Base-by-base conservation (phyloP, 2,888 invertebrate genomes). In the Deladenus siricidicola region DNA sequence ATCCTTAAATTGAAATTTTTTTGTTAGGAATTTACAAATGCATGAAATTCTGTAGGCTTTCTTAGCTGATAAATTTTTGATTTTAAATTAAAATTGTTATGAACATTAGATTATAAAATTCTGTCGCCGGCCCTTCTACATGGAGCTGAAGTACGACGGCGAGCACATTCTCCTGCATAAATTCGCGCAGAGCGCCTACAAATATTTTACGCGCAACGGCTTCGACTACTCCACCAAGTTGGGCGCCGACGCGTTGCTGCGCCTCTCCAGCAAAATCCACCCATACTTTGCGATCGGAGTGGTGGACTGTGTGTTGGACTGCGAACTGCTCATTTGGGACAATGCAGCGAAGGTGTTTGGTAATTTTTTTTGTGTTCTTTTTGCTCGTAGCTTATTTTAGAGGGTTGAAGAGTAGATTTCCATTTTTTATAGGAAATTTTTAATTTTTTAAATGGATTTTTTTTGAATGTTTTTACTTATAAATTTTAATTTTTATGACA, bases 71-170 rank as follows among this genome's bases (percentile, higher is more conserved):
- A n/a, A n/a, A n/a, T n/a, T n/a, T n/a, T n/a, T n/a, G n/a, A n/a
- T n/a, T n/a, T n/a, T n/a, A n/a, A n/a, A n/a, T n/a, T n/a, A n/a
- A n/a, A n/a, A n/a, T n/a, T n/a, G n/a, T n/a, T n/a, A n/a, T n/a
- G n/a, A n/a, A n/a, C n/a, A n/a, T n/a, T 50, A 70, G 68, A 60
- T 66, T 19, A 66, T 69, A 26, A 68, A 60, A 47, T 29, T 53
- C 47, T 70, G 70, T 54, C 62, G 62, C 1, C 60, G 60, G n/a
- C 66, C 69, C 2, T 76, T 76, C 62, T 75, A 66, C 34, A 58
- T 78, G 24, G 75, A 76, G 59, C 50, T 62, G 49, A 76, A 76
- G 58, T 76, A 67, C 54, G 76, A 76, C 53, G 76, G 76, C n/a
- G 76, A 76, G 53, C 75, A 77, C 56, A 70, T 76, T 8, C 50